Conservation (phyloP, 2,113 vertebrate genomes). For the Pseudorectes ferrugineus region DNA sequence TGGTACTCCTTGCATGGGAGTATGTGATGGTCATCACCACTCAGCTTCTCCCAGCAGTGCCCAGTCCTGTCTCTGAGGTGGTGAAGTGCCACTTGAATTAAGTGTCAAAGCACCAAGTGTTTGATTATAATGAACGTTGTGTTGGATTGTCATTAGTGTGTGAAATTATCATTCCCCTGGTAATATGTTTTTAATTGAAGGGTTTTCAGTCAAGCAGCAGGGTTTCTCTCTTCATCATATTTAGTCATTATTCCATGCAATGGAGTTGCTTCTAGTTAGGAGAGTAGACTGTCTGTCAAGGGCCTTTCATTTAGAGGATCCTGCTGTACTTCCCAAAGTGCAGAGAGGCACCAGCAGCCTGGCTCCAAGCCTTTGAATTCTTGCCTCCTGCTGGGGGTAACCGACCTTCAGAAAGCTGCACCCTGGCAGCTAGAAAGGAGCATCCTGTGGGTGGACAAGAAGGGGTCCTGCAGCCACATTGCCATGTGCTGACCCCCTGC, state of each 20-base stretch:
- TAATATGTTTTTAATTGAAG: constrained; percentile 32
- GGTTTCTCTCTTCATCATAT: not conserved
- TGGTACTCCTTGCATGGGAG: not conserved
- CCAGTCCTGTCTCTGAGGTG: not conserved
- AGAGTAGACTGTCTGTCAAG: not conserved
- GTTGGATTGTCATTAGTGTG: not conserved
- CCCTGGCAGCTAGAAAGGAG: not conserved
- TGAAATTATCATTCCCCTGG: not conserved
- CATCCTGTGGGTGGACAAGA: not conserved
- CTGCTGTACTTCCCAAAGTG: not conserved
- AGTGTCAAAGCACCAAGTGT: not conserved
- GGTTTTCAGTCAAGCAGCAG: not conserved
- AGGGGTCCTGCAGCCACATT: not conserved
- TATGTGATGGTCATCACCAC: not conserved
- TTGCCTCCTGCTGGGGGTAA: not conserved
- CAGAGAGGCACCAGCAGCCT: not conserved
- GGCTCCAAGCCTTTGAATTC: not conserved
- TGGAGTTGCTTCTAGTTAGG: not conserved
- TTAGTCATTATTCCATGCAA: constrained; percentile 6
- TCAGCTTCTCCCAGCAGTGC: not conserved
- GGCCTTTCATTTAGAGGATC: not conserved
- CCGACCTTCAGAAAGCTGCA: not conserved
- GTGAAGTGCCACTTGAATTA: not conserved
- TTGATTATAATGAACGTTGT: not conserved
- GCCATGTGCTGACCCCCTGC: not conserved